Conservation (phyloP, 2,113 vertebrate genomes). For the Pygoscelis adeliae region DNA sequence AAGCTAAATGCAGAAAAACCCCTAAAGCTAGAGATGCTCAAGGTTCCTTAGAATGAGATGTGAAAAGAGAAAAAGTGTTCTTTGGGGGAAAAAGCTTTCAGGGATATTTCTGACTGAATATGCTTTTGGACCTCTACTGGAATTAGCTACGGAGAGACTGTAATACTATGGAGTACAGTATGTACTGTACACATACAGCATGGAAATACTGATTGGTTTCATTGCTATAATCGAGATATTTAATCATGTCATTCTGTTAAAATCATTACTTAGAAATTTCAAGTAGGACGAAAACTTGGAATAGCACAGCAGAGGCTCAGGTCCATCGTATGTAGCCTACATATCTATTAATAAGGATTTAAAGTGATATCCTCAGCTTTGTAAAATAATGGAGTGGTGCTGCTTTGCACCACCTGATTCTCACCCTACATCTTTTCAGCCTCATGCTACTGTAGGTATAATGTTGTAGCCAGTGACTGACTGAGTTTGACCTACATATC, state of each 20-base stretch:
- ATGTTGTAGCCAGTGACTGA: not conserved
- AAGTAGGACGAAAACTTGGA: not conserved
- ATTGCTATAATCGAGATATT: not conserved
- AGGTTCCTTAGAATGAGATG: not conserved
- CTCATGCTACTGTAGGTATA: fast-evolving
- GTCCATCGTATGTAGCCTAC: not conserved
- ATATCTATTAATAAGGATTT: not conserved
- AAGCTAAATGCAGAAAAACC: not conserved
- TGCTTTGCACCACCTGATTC: not conserved
- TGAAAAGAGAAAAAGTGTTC: not conserved
- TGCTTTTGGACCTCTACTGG: not conserved
- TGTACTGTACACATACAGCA: not conserved
- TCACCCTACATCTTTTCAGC: not conserved
- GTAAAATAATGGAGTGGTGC: not conserved
- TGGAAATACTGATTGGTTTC: not conserved
- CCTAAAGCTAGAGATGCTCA: not conserved
- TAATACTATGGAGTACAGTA: no score
- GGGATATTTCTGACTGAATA: not conserved
- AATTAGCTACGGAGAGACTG: not conserved
- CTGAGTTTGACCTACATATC: not conserved
- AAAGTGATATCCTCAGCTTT: not conserved
- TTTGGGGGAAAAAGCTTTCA: not conserved
- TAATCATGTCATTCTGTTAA: not conserved
- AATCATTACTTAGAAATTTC: not conserved
- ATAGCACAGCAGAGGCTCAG: not conserved